Evolutionary conservation across 2,888 invertebrate genomes (phyloP).

Genomic region (Pediacus dermestoides): DNA sequence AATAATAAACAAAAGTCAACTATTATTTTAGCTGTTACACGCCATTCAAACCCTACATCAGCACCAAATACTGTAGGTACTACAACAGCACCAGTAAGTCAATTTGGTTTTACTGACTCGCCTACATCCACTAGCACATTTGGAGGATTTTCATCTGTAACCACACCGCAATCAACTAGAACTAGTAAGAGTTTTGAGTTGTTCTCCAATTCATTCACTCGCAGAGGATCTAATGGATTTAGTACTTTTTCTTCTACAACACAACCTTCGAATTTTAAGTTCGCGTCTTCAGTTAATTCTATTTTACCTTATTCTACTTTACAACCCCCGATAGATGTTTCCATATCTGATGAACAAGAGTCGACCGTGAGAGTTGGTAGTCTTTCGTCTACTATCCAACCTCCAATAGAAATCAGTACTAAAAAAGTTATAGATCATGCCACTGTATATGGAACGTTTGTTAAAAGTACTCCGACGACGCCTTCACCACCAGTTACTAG

Average conservation of each 20-base stretch:
- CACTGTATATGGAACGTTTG: slow-evolving; percentile 48
- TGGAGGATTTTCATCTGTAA: not conserved
- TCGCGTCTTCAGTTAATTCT: not conserved
- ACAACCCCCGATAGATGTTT: not conserved
- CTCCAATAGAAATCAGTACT: slow-evolving; percentile 31
- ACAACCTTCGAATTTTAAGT: not conserved
- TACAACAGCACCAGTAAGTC: slow-evolving; percentile 3
- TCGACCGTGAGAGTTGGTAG: not conserved
- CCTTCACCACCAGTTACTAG: slow-evolving; percentile 13
- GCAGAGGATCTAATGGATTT: not conserved
- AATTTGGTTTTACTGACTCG: not conserved
- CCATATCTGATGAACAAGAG: too few species aligned
- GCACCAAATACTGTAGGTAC: slow-evolving; percentile 5
- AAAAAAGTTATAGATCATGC: slow-evolving; percentile 46
- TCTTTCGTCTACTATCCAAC: not conserved
- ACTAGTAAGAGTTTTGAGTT: not conserved
- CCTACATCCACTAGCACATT: not conserved
- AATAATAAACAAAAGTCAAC: slow-evolving; percentile 4
- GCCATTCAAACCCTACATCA: slow-evolving; percentile 16
- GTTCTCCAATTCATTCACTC: too few species aligned
- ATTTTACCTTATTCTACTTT: not conserved
- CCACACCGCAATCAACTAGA: not conserved
- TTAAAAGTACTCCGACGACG: slow-evolving; percentile 30
- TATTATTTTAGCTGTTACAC: slow-evolving; percentile 19
- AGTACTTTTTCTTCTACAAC: not conserved